Conservation (phyloP, 2,888 invertebrate species). For the Lucinisca nassula region DNA sequence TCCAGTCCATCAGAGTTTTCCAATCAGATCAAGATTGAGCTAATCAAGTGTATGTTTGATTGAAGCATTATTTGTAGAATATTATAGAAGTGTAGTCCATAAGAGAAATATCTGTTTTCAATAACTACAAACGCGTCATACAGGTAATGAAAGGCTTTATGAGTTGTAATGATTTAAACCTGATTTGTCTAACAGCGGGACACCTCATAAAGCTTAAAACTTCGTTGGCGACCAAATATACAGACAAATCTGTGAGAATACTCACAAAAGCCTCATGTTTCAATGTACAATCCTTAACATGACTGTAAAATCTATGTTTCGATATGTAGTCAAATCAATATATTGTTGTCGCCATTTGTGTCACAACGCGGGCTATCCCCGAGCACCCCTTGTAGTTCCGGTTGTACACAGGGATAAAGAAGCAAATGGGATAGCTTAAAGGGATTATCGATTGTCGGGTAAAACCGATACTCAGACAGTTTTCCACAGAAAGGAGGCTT, state of each 20-base stretch:
- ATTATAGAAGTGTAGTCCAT: conserved; percentile 69
- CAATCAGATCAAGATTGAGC: conserved; percentile 57
- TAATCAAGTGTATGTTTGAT: conserved; percentile 59
- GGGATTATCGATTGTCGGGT: no score
- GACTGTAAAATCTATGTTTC: background rate
- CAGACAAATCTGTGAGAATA: background rate
- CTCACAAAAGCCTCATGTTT: background rate
- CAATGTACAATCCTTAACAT: background rate
- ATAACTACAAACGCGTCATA: conserved; percentile 12
- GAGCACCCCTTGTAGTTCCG: background rate
- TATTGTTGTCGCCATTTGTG: background rate
- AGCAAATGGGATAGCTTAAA: no score
- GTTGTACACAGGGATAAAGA: no score
- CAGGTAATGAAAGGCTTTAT: conserved; percentile 61
- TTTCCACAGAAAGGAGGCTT: no score
- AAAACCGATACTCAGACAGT: no score
- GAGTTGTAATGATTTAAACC: conserved; percentile 64
- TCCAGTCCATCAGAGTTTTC: conserved; percentile 61
- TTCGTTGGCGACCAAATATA: conserved; percentile 1
- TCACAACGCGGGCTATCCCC: background rate
- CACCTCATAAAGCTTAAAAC: conserved; percentile 50
- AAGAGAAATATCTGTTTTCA: conserved; percentile 19
- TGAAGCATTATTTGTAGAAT: conserved; percentile 66
- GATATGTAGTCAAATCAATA: background rate
- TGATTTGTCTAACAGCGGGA: conserved; percentile 64